phyloP scores from a whole-genome alignment of 2,113 vertebrate species.

The Argyrosomus japonicus region DNA sequence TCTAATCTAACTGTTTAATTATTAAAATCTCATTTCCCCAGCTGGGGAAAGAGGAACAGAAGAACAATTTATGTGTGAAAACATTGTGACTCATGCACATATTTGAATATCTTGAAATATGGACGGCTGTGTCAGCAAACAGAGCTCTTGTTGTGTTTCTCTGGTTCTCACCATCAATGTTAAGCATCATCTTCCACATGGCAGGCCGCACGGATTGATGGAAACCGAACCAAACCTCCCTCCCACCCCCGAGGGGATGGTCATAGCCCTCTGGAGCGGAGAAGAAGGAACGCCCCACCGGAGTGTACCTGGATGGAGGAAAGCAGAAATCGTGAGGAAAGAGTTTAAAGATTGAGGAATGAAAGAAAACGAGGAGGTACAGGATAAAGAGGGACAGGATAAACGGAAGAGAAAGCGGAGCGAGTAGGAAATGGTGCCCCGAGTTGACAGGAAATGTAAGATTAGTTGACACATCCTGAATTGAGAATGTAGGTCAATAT shows the following conservation, averaged over 20 bases:
- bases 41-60: background rate
- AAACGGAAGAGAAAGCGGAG: background rate
- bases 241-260: conserved; percentile 96
- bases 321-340: background rate
- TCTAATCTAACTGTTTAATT: conserved; percentile 43
- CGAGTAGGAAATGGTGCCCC: accelerated
- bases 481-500: conserved; percentile 40
- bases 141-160: background rate
- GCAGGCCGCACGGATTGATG: conserved; percentile 98
- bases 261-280: conserved; percentile 98
- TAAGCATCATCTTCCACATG: conserved; percentile 99
- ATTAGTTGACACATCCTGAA: conserved; percentile 35
- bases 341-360: background rate
- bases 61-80: conserved; percentile 27
- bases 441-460: conserved; percentile 18
- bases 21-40: conserved; percentile 54
- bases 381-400: background rate
- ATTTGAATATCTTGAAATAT: conserved; percentile 13
- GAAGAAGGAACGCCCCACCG: conserved; percentile 99
- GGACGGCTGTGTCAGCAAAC: background rate
- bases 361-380: background rate
- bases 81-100: background rate
- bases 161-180: conserved; percentile 93
- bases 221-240: conserved; percentile 99
- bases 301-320: conserved; percentile 90